These are phyloP conservation scores for Pedetes capensis DNA, from an alignment of 2,113 vertebrate species.

Conservation along the genomic window DNA sequence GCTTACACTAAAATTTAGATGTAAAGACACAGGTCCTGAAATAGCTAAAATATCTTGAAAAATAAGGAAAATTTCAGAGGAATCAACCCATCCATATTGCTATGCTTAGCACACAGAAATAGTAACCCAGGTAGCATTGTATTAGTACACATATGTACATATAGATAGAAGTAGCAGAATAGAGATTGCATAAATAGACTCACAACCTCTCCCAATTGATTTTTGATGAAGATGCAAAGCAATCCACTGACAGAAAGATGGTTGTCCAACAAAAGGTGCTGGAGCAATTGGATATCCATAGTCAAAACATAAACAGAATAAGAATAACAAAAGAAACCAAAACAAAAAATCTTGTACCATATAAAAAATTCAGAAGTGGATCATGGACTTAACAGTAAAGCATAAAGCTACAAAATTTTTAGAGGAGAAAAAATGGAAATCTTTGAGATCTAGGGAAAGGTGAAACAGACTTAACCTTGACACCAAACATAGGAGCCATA, in stretches of 20 bases:
- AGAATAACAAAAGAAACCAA: no score
- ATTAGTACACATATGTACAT: neutral
- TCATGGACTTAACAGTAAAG: neutral
- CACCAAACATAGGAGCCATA: neutral
- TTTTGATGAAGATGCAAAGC: neutral
- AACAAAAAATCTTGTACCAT: neutral
- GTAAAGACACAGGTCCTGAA: neutral
- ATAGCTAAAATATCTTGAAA: neutral
- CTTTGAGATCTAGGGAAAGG: neutral
- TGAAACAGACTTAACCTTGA: neutral
- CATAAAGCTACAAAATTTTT: neutral
- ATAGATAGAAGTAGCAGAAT: accelerated
- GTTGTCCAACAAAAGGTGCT: accelerated
- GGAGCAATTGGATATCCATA: no score
- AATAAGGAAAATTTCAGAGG: neutral
- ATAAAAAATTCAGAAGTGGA: neutral
- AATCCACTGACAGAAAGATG: neutral
- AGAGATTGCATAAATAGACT: neutral
- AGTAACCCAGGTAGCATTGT: accelerated
- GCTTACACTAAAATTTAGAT: neutral
- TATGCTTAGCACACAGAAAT: neutral
- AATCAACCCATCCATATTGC: no score
- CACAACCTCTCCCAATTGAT: no score
- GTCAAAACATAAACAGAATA: neutral
- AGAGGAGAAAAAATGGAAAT: neutral